phyloP scores from a whole-genome alignment of 2,888 invertebrate genomes.

The Drosophila recens region DNA sequence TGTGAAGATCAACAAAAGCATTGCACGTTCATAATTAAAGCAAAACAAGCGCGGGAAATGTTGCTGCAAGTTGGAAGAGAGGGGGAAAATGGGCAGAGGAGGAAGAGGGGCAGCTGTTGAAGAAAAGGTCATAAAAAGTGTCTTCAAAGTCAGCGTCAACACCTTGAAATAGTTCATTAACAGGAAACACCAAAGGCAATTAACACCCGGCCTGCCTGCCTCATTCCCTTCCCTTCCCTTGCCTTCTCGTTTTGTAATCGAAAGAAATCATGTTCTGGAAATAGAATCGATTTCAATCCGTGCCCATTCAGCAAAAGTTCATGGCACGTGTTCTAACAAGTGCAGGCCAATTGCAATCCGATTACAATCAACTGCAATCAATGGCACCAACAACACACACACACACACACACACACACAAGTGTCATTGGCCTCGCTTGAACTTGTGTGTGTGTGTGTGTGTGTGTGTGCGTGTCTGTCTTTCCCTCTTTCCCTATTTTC shows the following conservation, averaged over 20 bases:
- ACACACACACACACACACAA: conserved; percentile 38
- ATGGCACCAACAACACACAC: conserved; percentile 56
- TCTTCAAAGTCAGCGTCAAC: conserved; percentile 47
- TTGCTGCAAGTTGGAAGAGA: neutral
- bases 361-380: conserved; percentile 78
- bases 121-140: conserved; percentile 29
- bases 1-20: conserved; percentile 56
- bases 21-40: conserved; percentile 68
- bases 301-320: conserved; percentile 28
- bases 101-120: neutral
- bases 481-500: neutral
- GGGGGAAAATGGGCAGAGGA: neutral
- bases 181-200: conserved; percentile 62
- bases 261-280: conserved; percentile 15
- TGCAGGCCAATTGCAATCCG: conserved; percentile 78
- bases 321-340: conserved; percentile 55
- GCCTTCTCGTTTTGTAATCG: conserved; percentile 1
- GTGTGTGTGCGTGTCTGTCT: conserved; percentile 15
- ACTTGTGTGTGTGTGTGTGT: conserved; percentile 40
- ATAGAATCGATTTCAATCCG: conserved; percentile 6
- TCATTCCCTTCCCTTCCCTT: neutral
- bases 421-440: conserved; percentile 76
- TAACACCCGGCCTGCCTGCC: conserved; percentile 45
- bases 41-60: conserved; percentile 58
- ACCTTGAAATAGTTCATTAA: conserved; percentile 69